Base-by-base conservation (phyloP, 2,888 invertebrate genomes). In the Thereva unica region DNA sequence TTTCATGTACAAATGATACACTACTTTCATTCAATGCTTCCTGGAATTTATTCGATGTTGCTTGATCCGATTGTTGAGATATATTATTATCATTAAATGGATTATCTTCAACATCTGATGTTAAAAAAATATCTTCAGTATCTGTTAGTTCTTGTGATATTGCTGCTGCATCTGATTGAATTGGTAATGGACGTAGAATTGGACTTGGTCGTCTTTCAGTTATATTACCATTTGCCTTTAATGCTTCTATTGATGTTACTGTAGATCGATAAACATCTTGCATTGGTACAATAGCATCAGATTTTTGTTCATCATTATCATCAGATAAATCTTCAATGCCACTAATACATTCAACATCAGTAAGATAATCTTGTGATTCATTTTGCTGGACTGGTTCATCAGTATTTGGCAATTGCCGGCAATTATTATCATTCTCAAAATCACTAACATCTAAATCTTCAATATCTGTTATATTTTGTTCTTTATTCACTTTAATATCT, bases 101-200 rank as follows among this genome's bases (percentile, higher is more conserved):
- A n/a, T 63, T 52, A 23, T 83, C 84, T 69, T 84, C 84, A 35
- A 78, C 78, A 71, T 84, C 84, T 12, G 82, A 82, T 3, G 82
- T 80, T 34, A 78, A 74, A 68, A 77, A 78, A 6, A 83, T 69
- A 66, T 84, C 83, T 73, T 85, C 84, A 4, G 78, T 75, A 68
- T 84, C 84, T 0, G 84, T 84, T 6, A 74, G 71, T 44, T 73
- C 73, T 40, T 75, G 74, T 35, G 66, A 66, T 55, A 40, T 64
- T 10, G 38, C 37, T 10, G 38, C 37, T 38, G 37, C 37, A 38
- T 8, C 23, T 50, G 6, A 35, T 47, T 7, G 12, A 37, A n/a
- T 45, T 35, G 5, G 23, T 10, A 9, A 9, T 9, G 8, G 4
- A 50, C 34, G 34, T 5, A 10, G 8, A 9, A 61, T 71, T 69